Base-by-base conservation (phyloP, 1,140 invertebrate genomes). In the Mercenaria mercenaria region DNA sequence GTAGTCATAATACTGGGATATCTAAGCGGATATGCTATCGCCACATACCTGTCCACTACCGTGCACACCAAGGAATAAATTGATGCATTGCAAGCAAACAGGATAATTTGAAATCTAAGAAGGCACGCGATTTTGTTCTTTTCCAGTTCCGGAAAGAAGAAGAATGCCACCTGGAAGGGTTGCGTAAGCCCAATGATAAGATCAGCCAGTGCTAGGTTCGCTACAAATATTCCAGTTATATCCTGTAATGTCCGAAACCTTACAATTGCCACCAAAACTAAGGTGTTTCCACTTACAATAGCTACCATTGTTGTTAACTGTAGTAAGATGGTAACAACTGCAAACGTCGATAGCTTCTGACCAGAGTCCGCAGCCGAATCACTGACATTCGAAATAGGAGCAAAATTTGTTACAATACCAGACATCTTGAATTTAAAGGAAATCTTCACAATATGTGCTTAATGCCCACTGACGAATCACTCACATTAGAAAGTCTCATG, bases 121-220 rank as follows among this genome's bases (percentile, higher is more conserved):
- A 93, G 41, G 61, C 92, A 93, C 8, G 84, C 43, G 13, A 39
- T 41, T 50, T 80, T 88, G 23, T 61, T 84, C 39, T 37, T 67
- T 67, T 91, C 80, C 34, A 93, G 41, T 20, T 76, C n/a, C 15
- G 83, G 91, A 18, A 76, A 59, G 61, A 92, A 90, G 67, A 91
- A 91, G 74, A 91, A 91, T 6, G 88, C 72, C 0, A 90, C 83
- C 52, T 92, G 89, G 41, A 91, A 91, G 11, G 92, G 91, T n/a
- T 89, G 72, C 3, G 74, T 59, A 23, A 91, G 37, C 32, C 91
- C 92, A 10, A 90, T 67, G 18, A 90, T 64, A 11, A 93, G 84
- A 56, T 93, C 92, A 47, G 91, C 79, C 13, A 91, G 26, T 10
- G 92, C 89, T 26, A 93, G 61, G 50, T 91, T 93, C 13, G 86